A percentile compares a stretch with the other conserved stretches of the same genome.
Evolutionary conservation across 2,888 invertebrate genomes (phyloP).

Genomic region (Sphecodes monilicornis): DNA sequence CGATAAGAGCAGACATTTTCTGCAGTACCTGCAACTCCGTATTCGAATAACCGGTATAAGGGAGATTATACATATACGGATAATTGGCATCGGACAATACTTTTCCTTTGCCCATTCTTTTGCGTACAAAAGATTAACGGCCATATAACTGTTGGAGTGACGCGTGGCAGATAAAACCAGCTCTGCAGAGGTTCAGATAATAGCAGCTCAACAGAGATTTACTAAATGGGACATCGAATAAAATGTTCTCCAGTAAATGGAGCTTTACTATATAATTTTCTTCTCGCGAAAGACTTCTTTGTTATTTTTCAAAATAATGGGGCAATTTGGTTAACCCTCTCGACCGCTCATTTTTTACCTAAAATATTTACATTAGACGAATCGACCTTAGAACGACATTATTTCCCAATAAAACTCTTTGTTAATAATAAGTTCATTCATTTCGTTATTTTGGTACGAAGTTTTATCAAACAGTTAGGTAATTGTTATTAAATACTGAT

Average conservation of each 20-base stretch:
- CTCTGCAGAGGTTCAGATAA: neutral
- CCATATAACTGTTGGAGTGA: neutral
- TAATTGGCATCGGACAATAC: conserved; percentile 6
- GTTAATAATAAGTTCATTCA: neutral
- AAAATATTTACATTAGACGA: neutral
- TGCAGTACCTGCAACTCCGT: neutral
- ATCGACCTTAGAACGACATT: neutral
- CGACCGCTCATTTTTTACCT: neutral
- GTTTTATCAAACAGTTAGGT: neutral
- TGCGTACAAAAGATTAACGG: neutral
- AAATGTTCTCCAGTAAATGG: conserved; percentile 10
- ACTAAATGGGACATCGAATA: conserved; percentile 4
- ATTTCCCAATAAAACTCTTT: neutral
- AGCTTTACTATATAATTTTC: neutral
- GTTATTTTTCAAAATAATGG: neutral
- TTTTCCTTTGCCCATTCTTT: neutral
- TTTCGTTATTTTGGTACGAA: neutral
- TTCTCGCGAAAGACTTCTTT: neutral
- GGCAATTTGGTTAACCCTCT: neutral
- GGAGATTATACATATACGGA: neutral
- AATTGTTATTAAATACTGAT: neutral
- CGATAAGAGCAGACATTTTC: neutral
- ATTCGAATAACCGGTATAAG: neutral
- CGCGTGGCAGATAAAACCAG: conserved; percentile 3
- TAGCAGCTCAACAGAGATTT: neutral